Base-by-base conservation (phyloP, 2,797 vertebrate genomes). In the Helostoma temminkii region DNA sequence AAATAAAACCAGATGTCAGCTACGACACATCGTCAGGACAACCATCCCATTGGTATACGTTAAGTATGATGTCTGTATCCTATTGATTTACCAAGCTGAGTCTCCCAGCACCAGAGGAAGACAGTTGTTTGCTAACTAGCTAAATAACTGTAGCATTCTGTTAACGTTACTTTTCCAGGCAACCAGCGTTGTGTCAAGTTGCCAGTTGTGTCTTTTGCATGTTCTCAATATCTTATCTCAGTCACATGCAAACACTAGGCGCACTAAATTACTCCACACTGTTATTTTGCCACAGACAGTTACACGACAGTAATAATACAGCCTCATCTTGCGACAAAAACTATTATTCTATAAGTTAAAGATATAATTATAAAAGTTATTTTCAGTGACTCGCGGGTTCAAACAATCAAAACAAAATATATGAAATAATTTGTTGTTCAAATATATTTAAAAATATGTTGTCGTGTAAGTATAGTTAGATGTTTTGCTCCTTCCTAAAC, bases 201-300 rank as follows among this genome's bases (percentile, higher is more conserved):
- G 74, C 81, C 78, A 74, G 74, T 57, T 80, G 8, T 56, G 71
- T 60, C 21, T 55, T 34, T 15, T 34, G 12, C 24, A 34, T 34
- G 22, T 66, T 58, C 3, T n/a, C 1, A 57, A 72, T 10, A 14
- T 37, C 26, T 3, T 4, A 5, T 37, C 3, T 22, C 9, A 16
- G 21, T 10, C 1, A 22, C 4, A 42, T 37, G 15, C 24, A 18
- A 37, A 14, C 21, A 19, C 3, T 19, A 42, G 9, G 0, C 10
- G 26, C 5, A 49, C 3, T 6, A 6, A 24, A 5, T 5, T 2
- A 16, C 11, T 8, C 5, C 1, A 19, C 4, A 8, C 15, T 18
- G 10, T 18, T 42, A 15, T 30, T 21, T 14, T 1, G 2, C 0
- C 22, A 5, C 1, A 11, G n/a, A 21, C 39, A 5, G 2, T 58